These are phyloP conservation scores for Urosaurus nigricauda DNA, from an alignment of 2,797 vertebrate species.

Conservation along the genomic window DNA sequence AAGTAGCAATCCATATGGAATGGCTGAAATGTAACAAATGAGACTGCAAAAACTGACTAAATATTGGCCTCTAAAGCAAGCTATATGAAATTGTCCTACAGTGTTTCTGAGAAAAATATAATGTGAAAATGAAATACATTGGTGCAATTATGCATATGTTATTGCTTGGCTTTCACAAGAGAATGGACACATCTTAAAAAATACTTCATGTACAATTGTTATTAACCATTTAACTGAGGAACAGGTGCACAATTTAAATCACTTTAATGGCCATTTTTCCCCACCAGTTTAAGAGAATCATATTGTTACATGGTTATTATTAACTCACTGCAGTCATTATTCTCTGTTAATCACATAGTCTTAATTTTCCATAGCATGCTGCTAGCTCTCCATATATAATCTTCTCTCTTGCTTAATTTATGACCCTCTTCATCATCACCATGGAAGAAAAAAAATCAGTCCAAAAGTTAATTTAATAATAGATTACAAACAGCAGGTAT, in stretches of 20 bases:
- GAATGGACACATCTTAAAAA: neutral
- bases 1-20: neutral
- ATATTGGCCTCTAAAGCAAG: neutral
- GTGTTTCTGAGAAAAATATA: neutral
- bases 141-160: neutral
- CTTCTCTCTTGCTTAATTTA: neutral
- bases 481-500: neutral
- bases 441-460: neutral
- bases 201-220: neutral
- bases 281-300: neutral
- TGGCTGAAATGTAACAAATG: neutral
- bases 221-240: neutral
- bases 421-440: neutral
- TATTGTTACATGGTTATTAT: neutral
- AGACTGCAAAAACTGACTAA: neutral
- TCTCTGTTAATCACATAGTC: neutral
- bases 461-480: neutral
- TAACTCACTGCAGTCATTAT: neutral
- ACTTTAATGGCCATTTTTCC: neutral
- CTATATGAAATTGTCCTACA: neutral
- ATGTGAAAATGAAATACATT: neutral
- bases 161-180: neutral
- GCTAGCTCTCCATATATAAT: neutral
- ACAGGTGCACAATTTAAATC: neutral
- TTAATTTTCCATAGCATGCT: neutral